Evolutionary conservation across 2,888 invertebrate species (phyloP).

Genomic region (Nasonia oneida): DNA sequence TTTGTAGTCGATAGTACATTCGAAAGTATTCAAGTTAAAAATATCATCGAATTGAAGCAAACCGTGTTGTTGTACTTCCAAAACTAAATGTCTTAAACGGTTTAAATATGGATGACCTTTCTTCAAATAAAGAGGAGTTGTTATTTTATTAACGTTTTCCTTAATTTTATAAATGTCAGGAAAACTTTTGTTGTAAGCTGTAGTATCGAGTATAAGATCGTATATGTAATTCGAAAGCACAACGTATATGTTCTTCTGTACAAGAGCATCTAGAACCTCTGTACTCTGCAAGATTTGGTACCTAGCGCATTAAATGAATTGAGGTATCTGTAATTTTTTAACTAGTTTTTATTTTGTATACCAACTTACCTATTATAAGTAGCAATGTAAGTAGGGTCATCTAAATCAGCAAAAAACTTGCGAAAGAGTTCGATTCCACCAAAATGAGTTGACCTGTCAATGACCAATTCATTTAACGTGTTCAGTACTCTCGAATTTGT

Average conservation of each 20-base stretch:
- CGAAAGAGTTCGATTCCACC: conserved; percentile 6
- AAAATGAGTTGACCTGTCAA: not conserved
- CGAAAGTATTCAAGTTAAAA: too few relatives aligned
- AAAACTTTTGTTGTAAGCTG: conserved; percentile 2
- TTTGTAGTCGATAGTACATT: too few relatives aligned
- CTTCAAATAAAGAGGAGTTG: conserved; percentile 15
- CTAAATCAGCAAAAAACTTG: not conserved
- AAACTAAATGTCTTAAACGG: not conserved
- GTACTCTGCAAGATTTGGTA: not conserved
- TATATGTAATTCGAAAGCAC: not conserved
- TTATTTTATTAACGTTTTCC: conserved; percentile 4
- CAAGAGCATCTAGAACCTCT: conserved; percentile 9
- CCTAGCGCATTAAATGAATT: not conserved
- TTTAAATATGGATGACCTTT: conserved; percentile 15
- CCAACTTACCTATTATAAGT: conserved; percentile 20
- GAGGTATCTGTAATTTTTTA: not conserved
- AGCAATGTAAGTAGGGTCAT: not conserved
- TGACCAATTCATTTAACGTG: conserved; percentile 2
- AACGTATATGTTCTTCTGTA: conserved; percentile 9
- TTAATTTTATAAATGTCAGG: conserved; percentile 2
- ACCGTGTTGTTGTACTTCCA: not conserved
- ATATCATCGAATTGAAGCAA: not conserved
- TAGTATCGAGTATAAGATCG: not conserved
- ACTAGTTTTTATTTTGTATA: not conserved
- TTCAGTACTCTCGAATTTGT: not conserved